Percentiles rank a stretch among this genome's conserved stretches.
phyloP scores from a whole-genome alignment of 2,888 invertebrate species.

The Trachelus troglodyta region DNA sequence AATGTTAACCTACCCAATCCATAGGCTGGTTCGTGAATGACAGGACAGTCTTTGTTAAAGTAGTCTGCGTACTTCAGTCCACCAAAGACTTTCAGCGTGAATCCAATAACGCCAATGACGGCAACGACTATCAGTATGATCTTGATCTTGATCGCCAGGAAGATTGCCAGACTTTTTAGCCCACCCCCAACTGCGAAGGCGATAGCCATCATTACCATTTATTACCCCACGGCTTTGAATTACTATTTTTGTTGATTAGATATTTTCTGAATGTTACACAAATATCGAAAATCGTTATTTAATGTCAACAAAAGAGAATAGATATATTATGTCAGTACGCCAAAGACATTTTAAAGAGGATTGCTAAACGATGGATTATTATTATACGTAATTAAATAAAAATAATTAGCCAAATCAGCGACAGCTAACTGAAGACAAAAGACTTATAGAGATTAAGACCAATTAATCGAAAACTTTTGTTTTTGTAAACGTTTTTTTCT shows the following conservation, averaged over 20 bases:
- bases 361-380: neutral
- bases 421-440: neutral
- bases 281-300: neutral
- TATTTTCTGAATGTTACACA: neutral
- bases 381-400: neutral
- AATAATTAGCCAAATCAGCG: neutral
- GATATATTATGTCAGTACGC: neutral
- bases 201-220: neutral
- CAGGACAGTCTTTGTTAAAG: constrained; percentile 22
- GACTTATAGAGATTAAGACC: neutral
- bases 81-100: constrained; percentile 42
- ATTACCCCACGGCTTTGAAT: neutral
- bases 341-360: neutral
- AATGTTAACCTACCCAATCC: constrained; percentile 29
- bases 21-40: constrained; percentile 31
- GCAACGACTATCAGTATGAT: constrained; percentile 43
- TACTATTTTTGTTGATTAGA: neutral
- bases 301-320: neutral
- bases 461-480: neutral
- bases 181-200: constrained; percentile 46
- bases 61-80: constrained; percentile 19
- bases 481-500: neutral
- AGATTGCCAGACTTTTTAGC: constrained; percentile 42
- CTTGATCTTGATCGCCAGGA: constrained; percentile 50
- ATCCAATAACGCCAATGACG: constrained; percentile 40